Evolutionary conservation across 2,113 vertebrate genomes (phyloP).

Genomic region (Urocynchramus pylzowi): DNA sequence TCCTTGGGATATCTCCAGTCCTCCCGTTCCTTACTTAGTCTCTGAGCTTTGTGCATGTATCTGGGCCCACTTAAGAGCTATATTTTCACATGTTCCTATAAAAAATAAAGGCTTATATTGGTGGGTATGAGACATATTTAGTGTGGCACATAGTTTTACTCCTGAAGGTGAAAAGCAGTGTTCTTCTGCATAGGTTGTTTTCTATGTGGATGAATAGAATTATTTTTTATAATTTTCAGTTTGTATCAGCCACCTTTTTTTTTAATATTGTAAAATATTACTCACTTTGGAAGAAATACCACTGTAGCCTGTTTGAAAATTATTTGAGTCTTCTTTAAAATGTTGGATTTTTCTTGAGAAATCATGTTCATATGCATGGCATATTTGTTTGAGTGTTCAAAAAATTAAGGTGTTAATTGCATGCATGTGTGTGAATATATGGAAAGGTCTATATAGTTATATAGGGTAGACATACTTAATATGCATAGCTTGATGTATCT

Average conservation of each 20-base stretch:
- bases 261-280: neutral
- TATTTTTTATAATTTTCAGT: neutral
- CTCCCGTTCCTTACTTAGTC: neutral
- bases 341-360: neutral
- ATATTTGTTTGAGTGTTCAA: neutral
- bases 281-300: conserved; percentile 3
- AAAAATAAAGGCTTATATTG: neutral
- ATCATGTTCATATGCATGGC: neutral
- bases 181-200: neutral
- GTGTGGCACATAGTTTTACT: neutral
- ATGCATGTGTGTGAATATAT: neutral
- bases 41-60: neutral
- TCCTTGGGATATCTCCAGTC: neutral
- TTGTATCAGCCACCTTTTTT: neutral
- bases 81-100: neutral
- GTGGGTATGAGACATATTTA: neutral
- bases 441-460: neutral
- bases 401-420: conserved; percentile 11
- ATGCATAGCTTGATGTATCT: conserved; percentile 73
- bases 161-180: neutral
- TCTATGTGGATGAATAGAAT: neutral
- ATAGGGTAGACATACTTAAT: conserved; percentile 65
- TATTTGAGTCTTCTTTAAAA: conserved; percentile 8
- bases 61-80: neutral
- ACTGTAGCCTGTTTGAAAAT: neutral